Base-by-base conservation (phyloP, 2,797 vertebrate genomes). In the Decapterus maruadsi region DNA sequence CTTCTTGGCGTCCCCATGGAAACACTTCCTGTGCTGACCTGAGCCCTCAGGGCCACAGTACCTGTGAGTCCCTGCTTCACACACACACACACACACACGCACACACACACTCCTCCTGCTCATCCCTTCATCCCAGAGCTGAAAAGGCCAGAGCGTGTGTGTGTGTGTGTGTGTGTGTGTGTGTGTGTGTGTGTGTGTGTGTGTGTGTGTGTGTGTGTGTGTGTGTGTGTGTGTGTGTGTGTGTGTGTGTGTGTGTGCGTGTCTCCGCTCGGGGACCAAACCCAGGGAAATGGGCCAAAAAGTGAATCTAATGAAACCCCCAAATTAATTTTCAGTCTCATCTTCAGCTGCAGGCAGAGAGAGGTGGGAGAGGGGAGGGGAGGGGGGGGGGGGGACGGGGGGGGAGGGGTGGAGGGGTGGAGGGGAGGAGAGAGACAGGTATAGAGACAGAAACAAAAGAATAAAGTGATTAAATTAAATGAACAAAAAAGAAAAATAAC, bases 241-340 rank as follows among this genome's bases (percentile, higher is more conserved):
- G 51, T 50, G 22, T 56, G 54, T n/a, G 22, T 42, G 45, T 61
- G 45, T 53, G 29, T 63, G 51, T 72, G 51, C 45, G 22, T 56
- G 54, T n/a, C n/a, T 0, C 19, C 48, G 84, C 82, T 92, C 16
- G 16, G 91, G 92, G 92, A 94, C 88, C 87, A 78, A 87, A 93
- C 85, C 86, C 83, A 77, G 88, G 93, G 92, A 94, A 93, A 92
- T 87, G 92, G 91, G 91, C 92, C 93, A 94, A 93, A 92, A 91
- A 92, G 82, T 84, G 86, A 91, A 92, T 93, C 89, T 93, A 94
- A 94, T 94, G 92, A 94, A 94, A 90, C 80, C 90, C 87, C 77
- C 72, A 94, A 93, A 93, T 92, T 90, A 87, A 95, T 95, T 92
- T 93, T 87, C 88, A 90, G 91, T 90, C 91, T 93, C 91, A 81